These are phyloP conservation scores for Scytalopus superciliaris DNA, from an alignment of 2,113 vertebrate genomes.

Conservation along the genomic window DNA sequence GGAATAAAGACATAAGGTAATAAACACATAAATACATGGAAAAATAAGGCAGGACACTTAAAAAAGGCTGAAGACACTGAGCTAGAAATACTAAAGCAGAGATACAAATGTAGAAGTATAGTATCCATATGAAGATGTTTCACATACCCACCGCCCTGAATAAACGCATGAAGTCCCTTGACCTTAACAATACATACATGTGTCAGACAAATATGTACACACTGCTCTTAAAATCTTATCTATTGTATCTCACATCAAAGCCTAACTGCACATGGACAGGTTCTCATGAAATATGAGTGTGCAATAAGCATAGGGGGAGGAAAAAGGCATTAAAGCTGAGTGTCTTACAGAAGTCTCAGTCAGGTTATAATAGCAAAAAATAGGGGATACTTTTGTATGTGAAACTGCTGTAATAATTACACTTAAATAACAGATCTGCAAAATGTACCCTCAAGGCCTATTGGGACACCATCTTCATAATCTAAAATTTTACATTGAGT, in stretches of 20 bases:
- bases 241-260: conserved; percentile 6
- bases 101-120: neutral
- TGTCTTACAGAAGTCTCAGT: neutral
- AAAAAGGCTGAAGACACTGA: neutral
- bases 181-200: neutral
- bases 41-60: neutral
- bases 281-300: neutral
- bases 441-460: neutral
- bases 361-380: neutral
- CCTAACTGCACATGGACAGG: neutral
- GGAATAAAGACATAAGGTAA: neutral
- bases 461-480: neutral
- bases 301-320: neutral
- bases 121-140: neutral
- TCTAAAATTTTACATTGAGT: neutral
- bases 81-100: neutral
- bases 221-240: neutral
- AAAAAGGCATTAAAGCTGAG: neutral
- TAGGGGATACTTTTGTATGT: neutral
- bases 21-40: neutral
- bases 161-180: neutral
- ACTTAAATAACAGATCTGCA: neutral
- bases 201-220: neutral
- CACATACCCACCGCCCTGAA: neutral
- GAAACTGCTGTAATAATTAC: neutral